Evolutionary conservation across 1,140 invertebrate genomes (phyloP).

Genomic region (Zaprionus gabonicus): DNA sequence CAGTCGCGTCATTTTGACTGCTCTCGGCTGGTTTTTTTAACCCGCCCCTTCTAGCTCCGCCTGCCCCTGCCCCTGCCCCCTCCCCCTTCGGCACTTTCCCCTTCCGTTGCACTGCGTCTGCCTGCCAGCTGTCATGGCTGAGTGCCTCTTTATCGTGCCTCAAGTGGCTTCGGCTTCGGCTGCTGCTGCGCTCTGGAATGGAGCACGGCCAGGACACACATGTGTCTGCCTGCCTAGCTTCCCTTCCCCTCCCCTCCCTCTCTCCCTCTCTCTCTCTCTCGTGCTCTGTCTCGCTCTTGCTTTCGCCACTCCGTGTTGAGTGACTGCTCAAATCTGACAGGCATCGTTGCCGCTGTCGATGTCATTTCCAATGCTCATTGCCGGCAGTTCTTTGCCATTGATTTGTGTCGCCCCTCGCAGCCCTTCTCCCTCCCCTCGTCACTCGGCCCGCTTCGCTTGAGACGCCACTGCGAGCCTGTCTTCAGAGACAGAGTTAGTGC

Average conservation of each 20-base stretch:
- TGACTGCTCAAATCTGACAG: conserved; percentile 74
- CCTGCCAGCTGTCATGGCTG: conserved; percentile 50
- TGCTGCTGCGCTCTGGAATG: neutral
- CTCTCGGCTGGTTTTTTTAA: conserved; percentile 2
- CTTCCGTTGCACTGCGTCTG: conserved; percentile 5
- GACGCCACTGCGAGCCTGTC: neutral
- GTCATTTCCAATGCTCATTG: conserved; percentile 64
- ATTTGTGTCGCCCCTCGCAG: conserved; percentile 46
- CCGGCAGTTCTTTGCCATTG: conserved; percentile 56
- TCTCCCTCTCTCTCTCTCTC: neutral
- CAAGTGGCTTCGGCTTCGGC: conserved; percentile 38
- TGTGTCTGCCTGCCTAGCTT: neutral
- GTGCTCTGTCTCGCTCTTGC: conserved; percentile 1
- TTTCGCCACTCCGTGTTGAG: conserved; percentile 41
- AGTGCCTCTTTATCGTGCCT: conserved; percentile 66
- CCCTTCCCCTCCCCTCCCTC: no score
- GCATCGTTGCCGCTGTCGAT: conserved; percentile 29
- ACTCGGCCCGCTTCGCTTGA: conserved; percentile 2
- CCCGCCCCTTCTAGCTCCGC: neutral
- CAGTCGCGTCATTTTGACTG: conserved; percentile 39
- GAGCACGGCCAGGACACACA: conserved; percentile 21
- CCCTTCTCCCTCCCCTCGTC: no score
- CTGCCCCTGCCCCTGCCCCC: neutral
- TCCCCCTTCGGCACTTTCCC: neutral
- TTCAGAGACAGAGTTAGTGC: conserved; percentile 20